A percentile compares a stretch with the other conserved stretches of the same genome.
Evolutionary conservation across 2,113 vertebrate genomes (phyloP).

Genomic region (Eublepharis macularius): DNA sequence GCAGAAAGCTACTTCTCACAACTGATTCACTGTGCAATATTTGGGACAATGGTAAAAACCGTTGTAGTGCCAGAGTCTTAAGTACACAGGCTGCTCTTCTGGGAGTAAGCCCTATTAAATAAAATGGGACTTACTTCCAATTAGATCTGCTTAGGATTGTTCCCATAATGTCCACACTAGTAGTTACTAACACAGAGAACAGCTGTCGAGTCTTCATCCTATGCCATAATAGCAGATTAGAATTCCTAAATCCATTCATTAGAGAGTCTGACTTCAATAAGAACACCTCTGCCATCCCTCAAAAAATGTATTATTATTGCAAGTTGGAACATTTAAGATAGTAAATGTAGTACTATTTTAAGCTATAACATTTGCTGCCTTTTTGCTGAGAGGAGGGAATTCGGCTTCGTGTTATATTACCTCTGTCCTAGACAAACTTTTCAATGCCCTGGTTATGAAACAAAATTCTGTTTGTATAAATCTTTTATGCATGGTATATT

Average conservation of each 20-base stretch:
- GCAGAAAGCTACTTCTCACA: neutral
- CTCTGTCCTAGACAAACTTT: neutral
- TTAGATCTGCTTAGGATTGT: too few relatives aligned
- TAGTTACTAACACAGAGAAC: neutral
- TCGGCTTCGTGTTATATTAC: neutral
- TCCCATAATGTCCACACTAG: too few relatives aligned
- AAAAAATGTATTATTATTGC: neutral
- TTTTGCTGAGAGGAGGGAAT: neutral
- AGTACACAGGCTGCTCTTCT: neutral
- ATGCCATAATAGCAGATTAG: neutral
- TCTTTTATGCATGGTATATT: too few relatives aligned
- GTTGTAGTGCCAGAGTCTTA: neutral
- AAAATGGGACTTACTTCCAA: too few relatives aligned
- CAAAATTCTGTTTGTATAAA: too few relatives aligned
- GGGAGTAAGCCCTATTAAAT: too few relatives aligned
- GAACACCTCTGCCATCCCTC: neutral
- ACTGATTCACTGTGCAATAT: neutral
- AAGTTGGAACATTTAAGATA: neutral
- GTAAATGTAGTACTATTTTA: neutral
- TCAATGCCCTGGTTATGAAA: neutral
- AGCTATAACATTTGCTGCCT: neutral
- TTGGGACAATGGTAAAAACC: neutral
- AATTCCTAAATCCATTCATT: neutral
- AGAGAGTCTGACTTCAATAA: neutral
- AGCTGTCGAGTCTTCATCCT: neutral